A percentile compares a stretch with the other conserved stretches of the same genome.
Conservation (phyloP, 2,797 vertebrate species). For the Anisognathus igniventris region DNA sequence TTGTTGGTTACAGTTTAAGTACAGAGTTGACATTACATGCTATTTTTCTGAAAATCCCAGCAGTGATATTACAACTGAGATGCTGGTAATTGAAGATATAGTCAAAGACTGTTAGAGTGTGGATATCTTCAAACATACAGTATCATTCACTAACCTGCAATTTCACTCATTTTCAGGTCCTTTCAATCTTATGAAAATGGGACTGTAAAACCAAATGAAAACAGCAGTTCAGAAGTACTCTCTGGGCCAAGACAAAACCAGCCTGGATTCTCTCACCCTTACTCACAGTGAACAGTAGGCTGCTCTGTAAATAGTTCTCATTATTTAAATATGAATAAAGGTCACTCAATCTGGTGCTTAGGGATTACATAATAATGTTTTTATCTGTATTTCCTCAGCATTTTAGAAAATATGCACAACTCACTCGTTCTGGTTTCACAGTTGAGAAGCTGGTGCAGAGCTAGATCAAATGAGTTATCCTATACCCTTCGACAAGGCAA, state of each 20-base stretch:
- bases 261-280: background rate
- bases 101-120: background rate
- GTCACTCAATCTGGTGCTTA: background rate
- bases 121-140: background rate
- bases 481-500: background rate
- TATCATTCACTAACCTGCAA: background rate
- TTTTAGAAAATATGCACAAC: background rate
- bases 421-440: background rate
- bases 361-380: background rate
- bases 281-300: background rate
- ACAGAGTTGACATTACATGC: slow-evolving; percentile 57
- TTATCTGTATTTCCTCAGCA: background rate
- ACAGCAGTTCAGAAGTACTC: background rate
- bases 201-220: background rate
- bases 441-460: background rate
- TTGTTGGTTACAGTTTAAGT: slow-evolving; percentile 66
- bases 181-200: background rate
- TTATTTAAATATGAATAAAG: slow-evolving; percentile 18
- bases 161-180: slow-evolving; percentile 3
- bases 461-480: background rate
- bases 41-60: slow-evolving; percentile 66
- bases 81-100: slow-evolving; percentile 29
- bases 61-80: slow-evolving; percentile 49
- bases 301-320: background rate
- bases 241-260: background rate